Evolutionary conservation across 2,888 invertebrate species (phyloP).

Genomic region (Venustoraphidia nigricollis): DNA sequence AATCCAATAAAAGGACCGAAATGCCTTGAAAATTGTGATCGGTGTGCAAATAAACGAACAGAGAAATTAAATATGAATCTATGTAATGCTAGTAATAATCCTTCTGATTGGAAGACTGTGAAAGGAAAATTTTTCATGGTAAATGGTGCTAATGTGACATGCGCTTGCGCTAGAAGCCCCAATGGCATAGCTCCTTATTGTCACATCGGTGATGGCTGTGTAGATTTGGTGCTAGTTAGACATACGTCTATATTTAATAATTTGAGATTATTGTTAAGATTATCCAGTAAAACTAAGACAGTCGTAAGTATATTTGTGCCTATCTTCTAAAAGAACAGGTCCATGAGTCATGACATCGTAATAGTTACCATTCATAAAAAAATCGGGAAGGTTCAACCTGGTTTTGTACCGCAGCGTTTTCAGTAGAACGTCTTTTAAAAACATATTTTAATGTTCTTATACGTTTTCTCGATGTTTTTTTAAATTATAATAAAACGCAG

Average conservation of each 20-base stretch:
- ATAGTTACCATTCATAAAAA: background rate
- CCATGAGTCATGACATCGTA: background rate
- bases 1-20: conserved; percentile 27
- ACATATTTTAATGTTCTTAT: background rate
- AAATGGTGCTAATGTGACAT: conserved; percentile 60
- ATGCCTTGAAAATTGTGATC: conserved; percentile 34
- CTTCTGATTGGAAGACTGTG: conserved; percentile 37
- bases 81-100: conserved; percentile 9
- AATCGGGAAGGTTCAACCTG: no score
- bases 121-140: conserved; percentile 62
- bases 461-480: background rate
- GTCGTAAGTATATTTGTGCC: conserved; percentile 33
- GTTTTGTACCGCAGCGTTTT: background rate
- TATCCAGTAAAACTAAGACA: conserved; percentile 43
- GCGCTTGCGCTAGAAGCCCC: conserved; percentile 57
- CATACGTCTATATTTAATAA: conserved; percentile 58
- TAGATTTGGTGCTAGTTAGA: conserved; percentile 58
- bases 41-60: conserved; percentile 20
- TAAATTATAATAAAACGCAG: no score
- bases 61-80: conserved; percentile 5
- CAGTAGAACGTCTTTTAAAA: background rate
- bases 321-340: conserved; percentile 1
- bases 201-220: conserved; percentile 65
- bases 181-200: conserved; percentile 63
- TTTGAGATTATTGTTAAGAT: conserved; percentile 46